Percentiles rank a stretch among this genome's conserved stretches.
These are phyloP conservation scores for Vireo altiloquus DNA, from an alignment of 2,113 vertebrate species.

Conservation along the genomic window DNA sequence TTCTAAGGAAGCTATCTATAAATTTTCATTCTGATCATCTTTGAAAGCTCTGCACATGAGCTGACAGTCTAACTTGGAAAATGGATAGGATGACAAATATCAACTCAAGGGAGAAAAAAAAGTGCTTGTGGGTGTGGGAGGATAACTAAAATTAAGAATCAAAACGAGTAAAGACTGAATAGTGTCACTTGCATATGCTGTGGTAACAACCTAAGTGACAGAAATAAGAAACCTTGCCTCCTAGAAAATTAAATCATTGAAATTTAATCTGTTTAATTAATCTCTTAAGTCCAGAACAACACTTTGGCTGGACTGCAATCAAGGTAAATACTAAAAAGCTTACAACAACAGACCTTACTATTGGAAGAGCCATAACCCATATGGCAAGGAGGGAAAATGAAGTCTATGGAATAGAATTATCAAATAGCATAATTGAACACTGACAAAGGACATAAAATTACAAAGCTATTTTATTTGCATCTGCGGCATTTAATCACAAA, in stretches of 20 bases:
- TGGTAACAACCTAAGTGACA: background rate
- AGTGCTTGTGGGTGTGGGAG: fast-evolving
- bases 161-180: background rate
- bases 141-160: background rate
- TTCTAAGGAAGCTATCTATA: background rate
- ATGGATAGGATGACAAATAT: background rate
- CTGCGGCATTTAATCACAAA: background rate
- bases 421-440: background rate
- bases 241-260: background rate
- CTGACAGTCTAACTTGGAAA: background rate
- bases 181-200: background rate
- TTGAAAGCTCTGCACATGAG: background rate
- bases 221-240: background rate
- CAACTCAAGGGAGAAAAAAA: background rate
- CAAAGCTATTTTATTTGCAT: background rate
- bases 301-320: background rate
- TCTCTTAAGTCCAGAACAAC: background rate
- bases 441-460: background rate
- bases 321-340: background rate
- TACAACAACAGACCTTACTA: background rate
- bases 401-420: background rate
- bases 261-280: background rate
- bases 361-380: background rate
- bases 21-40: background rate
- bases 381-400: background rate